These are phyloP conservation scores for Anadara kagoshimensis DNA, from an alignment of 1,140 invertebrate genomes.

Conservation along the genomic window DNA sequence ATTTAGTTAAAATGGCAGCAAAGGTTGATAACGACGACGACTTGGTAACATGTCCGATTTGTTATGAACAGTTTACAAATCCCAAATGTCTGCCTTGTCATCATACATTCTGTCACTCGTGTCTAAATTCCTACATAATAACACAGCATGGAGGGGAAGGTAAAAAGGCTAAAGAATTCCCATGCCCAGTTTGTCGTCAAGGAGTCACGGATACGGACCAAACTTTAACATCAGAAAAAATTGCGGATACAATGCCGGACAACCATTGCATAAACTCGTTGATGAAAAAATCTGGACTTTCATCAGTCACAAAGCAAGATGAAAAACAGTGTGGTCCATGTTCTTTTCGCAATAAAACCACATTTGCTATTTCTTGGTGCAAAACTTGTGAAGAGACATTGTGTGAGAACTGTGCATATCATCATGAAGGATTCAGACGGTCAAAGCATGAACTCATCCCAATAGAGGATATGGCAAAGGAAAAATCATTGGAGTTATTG, in stretches of 20 bases:
- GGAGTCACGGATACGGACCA: constrained; percentile 36
- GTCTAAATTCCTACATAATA: constrained; percentile 82
- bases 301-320: constrained; percentile 32
- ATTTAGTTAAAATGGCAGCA: too few species aligned
- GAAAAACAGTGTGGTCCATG: constrained; percentile 46
- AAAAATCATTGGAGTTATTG: constrained; percentile 39
- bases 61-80: constrained; percentile 57
- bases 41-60: constrained; percentile 60
- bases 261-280: constrained; percentile 53
- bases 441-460: constrained; percentile 31
- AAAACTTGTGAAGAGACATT: constrained; percentile 43
- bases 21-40: constrained; percentile 25
- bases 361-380: constrained; percentile 42
- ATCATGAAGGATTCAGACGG: constrained; percentile 45
- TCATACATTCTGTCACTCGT: constrained; percentile 73
- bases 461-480: constrained; percentile 37
- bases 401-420: constrained; percentile 36
- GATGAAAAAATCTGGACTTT: constrained; percentile 36
- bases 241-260: constrained; percentile 45
- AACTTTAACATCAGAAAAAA: constrained; percentile 22
- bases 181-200: constrained; percentile 48
- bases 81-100: constrained; percentile 61
- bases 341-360: constrained; percentile 36
- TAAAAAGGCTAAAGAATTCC: constrained; percentile 34
- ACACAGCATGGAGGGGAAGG: constrained; percentile 21